Base-by-base conservation (phyloP, 1,140 invertebrate species). In the Solen grandis region DNA sequence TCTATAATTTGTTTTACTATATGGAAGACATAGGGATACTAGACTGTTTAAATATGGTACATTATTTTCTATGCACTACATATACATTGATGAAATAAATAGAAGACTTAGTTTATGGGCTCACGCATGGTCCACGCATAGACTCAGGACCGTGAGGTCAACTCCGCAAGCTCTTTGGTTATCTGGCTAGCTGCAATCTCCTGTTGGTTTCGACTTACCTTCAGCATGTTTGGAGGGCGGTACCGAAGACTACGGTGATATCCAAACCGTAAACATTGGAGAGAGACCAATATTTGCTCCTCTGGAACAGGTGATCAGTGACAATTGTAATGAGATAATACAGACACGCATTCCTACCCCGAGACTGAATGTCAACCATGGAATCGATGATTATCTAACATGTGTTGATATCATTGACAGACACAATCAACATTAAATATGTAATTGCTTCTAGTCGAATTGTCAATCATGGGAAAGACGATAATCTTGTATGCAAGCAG, bases 21-120 rank as follows among this genome's bases (percentile, higher is more conserved):
- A 78, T 79, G 70, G 74, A 83, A 52, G 68, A 84, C 50, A 22
- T 81, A 66, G 35, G 50, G 5, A 72, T 84, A 4, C 22, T 84
- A 13, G 73, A 84, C 60, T 36, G 72, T 52, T 50, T 84, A 33
- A 76, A 81, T 59, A 38, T 52, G 19, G 19, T 25, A 1, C 63
- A 84, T 46, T 81, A 22, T 72, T 31, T 52, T 62, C 72, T 46
- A 46, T 75, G 10, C 72, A 68, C n/a, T 75, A 38, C 52, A 75
- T 36, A 25, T 83, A 38, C 72, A 63, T 73, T 25, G 14, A 22
- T 29, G 73, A 77, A 36, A 81, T 76, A 22, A 81, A 84, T 31
- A 29, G 59, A 36, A 62, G 60, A 59, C 50, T 81, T 5, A 2
- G 68, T 1, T 31, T 81, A n/a, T 84, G 75, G 83, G 73, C n/a